Evolutionary conservation across 2,888 invertebrate species (phyloP), one percentile per base, ranked within the genome.

Genomic region (Kuschelorhynchus macadamiae): DNA sequence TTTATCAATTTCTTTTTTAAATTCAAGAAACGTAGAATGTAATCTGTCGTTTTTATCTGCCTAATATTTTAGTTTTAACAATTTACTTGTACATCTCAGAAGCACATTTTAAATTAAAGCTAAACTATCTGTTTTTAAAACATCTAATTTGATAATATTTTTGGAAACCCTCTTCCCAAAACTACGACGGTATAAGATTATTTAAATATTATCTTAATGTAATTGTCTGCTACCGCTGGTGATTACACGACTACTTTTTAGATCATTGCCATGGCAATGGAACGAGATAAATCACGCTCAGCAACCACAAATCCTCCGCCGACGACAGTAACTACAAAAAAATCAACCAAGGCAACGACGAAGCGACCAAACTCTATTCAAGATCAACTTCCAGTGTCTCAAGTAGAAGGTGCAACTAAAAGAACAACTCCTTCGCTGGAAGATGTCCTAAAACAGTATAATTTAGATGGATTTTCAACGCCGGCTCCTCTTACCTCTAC

Each of bases 241-340:
- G n/a, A 20, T 2, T 47, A 8, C 32, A 49, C 18, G 17, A 33
- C 4, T 52, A 11, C 56, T 57, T 75, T 74, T 20, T 53, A 82
- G 83, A 78, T 83, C 16, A 75, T 83, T 33, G 75, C 78, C 7
- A 74, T 82, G 67, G 83, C 82, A n/a, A 75, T 79, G 46, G 80
- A 79, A 64, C 53, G 69, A 2, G 64, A 64, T 14, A 36, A 16
- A 57, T 39, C 70, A 59, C 62, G 50, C 3, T 30, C 64, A 42
- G 67, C 75, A 8, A 74, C 75, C 1, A 71, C 74, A 1, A 49
- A 55, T 18, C 33, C 67, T 52, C 60, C 71, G 41, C 25, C 7
- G 7, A 5, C 25, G 7, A 66, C 72, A 25, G 67, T 75, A n/a
- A 73, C 74, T 12, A 69, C 73, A 17, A 72, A 74, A 12, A 72